A percentile compares a stretch with the other conserved stretches of the same genome.
phyloP scores from a whole-genome alignment of 2,797 vertebrate species.

The Pangasius sanitwongsei region DNA sequence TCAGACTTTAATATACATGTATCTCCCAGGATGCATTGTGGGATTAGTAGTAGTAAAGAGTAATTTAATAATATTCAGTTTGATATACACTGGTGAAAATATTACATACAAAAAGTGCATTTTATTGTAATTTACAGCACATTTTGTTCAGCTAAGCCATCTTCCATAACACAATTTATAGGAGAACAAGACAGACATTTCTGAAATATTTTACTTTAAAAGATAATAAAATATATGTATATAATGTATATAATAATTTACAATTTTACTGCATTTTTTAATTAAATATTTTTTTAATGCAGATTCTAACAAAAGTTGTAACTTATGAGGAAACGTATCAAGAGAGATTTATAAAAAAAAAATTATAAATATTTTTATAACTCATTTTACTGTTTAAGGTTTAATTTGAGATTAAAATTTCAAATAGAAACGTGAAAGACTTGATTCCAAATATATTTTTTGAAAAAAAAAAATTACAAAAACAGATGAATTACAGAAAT shows the following conservation, averaged over 20 bases:
- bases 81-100: not conserved
- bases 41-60: not conserved
- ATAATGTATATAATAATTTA: too few species aligned
- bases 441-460: too few species aligned
- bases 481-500: too few species aligned
- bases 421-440: too few species aligned
- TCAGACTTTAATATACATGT: not conserved
- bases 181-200: not conserved
- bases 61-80: not conserved
- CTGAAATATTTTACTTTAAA: not conserved
- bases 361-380: not conserved
- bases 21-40: not conserved
- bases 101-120: not conserved
- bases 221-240: too few species aligned
- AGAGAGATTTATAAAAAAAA: not conserved
- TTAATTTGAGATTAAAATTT: not conserved
- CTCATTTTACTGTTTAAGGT: not conserved
- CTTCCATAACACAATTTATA: not conserved
- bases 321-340: not conserved
- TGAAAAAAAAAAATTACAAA: too few species aligned
- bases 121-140: not conserved
- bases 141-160: not conserved
- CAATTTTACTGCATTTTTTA: too few species aligned
- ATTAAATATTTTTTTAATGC: too few species aligned
- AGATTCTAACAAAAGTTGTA: too few species aligned